Percentiles rank a stretch among this genome's conserved stretches.
Conservation (phyloP, 2,113 vertebrate genomes). For the Chaetodon auriga region DNA sequence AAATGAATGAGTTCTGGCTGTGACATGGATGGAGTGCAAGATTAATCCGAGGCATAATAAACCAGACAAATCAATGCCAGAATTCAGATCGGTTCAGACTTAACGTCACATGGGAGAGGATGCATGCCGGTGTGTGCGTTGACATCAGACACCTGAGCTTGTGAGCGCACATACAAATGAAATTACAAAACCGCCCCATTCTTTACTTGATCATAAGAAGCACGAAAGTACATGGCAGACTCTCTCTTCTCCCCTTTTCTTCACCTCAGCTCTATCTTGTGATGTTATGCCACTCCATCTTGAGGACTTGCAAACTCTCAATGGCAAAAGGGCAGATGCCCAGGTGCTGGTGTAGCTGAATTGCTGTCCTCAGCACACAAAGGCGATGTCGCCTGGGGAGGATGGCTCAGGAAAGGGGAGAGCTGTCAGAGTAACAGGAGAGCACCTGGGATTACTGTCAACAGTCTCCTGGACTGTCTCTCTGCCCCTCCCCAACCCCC, state of each 20-base stretch:
- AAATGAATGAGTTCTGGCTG: slow-evolving; percentile 67
- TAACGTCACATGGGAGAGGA: slow-evolving; percentile 31
- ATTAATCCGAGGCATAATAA: slow-evolving; percentile 67
- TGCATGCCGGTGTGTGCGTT: neutral
- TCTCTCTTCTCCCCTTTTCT: slow-evolving; percentile 10
- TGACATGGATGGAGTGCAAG: slow-evolving; percentile 61
- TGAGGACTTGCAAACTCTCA: slow-evolving; percentile 68
- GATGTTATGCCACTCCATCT: slow-evolving; percentile 56
- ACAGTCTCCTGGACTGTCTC: slow-evolving; percentile 57
- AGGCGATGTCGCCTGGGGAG: slow-evolving; percentile 73
- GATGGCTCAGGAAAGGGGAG: slow-evolving; percentile 56
- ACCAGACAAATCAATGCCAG: slow-evolving; percentile 59
- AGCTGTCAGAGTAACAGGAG: slow-evolving; percentile 76
- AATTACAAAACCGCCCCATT: slow-evolving; percentile 6
- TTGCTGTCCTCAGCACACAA: slow-evolving; percentile 83
- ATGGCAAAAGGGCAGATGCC: slow-evolving; percentile 81
- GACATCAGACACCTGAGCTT: neutral
- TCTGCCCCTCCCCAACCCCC: slow-evolving; percentile 18
- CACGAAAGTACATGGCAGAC: slow-evolving; percentile 16
- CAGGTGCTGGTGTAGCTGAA: slow-evolving; percentile 75
- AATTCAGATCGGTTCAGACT: slow-evolving; percentile 54
- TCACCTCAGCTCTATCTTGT: slow-evolving; percentile 46
- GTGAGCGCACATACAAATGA: slow-evolving; percentile 3
- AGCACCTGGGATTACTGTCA: slow-evolving; percentile 82
- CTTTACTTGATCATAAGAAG: slow-evolving; percentile 1